Conservation (phyloP, 2,113 vertebrate genomes). For the Petrocephalus zakoni region DNA sequence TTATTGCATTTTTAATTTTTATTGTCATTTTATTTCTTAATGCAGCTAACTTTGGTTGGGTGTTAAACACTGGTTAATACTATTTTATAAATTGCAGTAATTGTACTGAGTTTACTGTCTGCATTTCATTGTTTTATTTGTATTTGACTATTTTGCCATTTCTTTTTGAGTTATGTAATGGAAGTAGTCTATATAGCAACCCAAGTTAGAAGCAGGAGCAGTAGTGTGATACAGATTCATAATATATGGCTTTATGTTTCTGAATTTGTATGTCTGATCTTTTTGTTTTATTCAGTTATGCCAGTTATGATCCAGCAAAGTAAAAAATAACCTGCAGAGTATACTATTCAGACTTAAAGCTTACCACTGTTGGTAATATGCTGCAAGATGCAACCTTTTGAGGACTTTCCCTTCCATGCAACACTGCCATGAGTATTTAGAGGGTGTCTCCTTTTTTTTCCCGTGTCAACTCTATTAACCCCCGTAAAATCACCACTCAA, state of each 20-base stretch:
- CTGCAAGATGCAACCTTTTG: constrained; percentile 37
- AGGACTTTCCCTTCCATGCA: constrained; percentile 25
- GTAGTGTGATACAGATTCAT: constrained; percentile 44
- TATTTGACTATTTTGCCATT: constrained; percentile 28
- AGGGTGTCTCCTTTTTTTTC: not conserved
- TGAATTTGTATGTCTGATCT: constrained; percentile 35
- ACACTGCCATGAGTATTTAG: constrained; percentile 27
- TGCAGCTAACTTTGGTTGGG: constrained; percentile 36
- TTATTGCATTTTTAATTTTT: constrained; percentile 19
- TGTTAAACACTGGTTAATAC: constrained; percentile 24
- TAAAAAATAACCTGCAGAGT: constrained; percentile 53
- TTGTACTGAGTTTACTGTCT: constrained; percentile 32
- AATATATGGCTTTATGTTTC: constrained; percentile 33
- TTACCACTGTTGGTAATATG: constrained; percentile 34
- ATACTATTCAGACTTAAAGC: constrained; percentile 34
- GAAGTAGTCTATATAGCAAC: constrained; percentile 40
- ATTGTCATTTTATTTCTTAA: constrained; percentile 36
- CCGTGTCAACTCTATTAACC: not conserved
- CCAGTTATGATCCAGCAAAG: constrained; percentile 17
- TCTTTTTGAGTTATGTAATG: constrained; percentile 40
- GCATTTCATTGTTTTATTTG: constrained; percentile 35
- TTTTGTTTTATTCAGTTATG: constrained; percentile 29
- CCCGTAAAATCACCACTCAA: not conserved
- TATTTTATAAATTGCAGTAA: constrained; percentile 23
- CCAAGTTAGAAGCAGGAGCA: constrained; percentile 36